Base-by-base conservation (phyloP, 2,113 vertebrate species). In the Connochaetes taurinus region DNA sequence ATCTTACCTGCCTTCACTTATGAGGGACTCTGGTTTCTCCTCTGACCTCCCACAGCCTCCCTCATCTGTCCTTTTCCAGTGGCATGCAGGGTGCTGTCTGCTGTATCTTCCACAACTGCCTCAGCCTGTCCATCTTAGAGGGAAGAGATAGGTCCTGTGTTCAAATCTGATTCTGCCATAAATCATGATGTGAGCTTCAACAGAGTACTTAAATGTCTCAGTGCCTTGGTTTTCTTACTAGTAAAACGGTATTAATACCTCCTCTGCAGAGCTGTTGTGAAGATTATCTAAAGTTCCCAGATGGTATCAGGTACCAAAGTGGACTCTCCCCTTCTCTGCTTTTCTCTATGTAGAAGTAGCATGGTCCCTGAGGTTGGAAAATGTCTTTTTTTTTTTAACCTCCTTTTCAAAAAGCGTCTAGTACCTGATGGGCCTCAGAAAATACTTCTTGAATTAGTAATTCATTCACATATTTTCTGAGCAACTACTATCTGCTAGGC, bases 141-240 rank as follows among this genome's bases (percentile, higher is more conserved):
- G 17, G 62, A 89, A 50, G 67, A 94, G 40, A 88, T 21, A 11
- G 8, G 13, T n/a, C 47, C 40, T 52, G 9, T 67, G 78, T 80
- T 96, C 57, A 58, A 6, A 40, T 76, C 31, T 84, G 83, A 97
- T 89, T 96, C 55, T 94, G 57, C 85, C 58, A 89, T 81, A 92
- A 57, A 36, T 43, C 60, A 64, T 40, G 12, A 64, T 2, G 15
- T 43, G 40, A 94, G 81, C 67, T 45, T 94, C 36, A 90, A 25
- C 85, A 86, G 83, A 90, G 58, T 81, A 81, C 7, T 47, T 85
- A 43, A 14, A 74, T 74, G 52, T 85, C 14, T 89, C 67, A 89
- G 21, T 58, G 58, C 43, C 27, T 82, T 95, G 40, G 7, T 87
- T 86, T 93, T 31, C n/a, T 87, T 91, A 43, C 53, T 47, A 55